These are phyloP conservation scores for Mesembrinibis cayennensis DNA, from an alignment of 2,113 vertebrate genomes.

Conservation along the genomic window DNA sequence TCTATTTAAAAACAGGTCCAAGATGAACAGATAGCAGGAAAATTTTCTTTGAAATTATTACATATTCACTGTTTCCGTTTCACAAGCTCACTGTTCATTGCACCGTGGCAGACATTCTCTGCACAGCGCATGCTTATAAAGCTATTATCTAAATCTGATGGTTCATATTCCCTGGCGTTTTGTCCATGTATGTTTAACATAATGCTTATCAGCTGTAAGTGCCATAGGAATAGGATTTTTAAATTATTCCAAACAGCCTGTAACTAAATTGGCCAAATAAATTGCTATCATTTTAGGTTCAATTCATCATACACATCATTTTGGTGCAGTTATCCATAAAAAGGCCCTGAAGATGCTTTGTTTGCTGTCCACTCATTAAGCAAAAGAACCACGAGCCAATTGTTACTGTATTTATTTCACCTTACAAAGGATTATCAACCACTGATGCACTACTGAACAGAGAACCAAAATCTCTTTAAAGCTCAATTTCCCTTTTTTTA, in stretches of 20 bases:
- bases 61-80: fast-evolving
- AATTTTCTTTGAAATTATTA: background rate
- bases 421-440: background rate
- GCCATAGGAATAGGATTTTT: background rate
- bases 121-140: background rate
- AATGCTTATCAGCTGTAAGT: background rate
- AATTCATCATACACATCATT: background rate
- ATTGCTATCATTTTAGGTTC: background rate
- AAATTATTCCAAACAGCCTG: background rate
- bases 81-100: background rate
- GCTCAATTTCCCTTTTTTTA: background rate
- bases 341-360: background rate
- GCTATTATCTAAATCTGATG: background rate
- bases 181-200: background rate
- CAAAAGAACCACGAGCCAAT: background rate
- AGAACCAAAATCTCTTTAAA: background rate
- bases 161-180: background rate
- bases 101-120: background rate
- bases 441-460: background rate
- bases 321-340: background rate
- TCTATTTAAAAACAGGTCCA: background rate
- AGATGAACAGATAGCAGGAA: background rate
- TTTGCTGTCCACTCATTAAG: background rate
- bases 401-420: background rate
- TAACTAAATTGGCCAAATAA: background rate